A percentile compares a stretch with the other conserved stretches of the same genome.
Evolutionary conservation across 2,888 invertebrate species (phyloP).

Genomic region (Acanthosepion pharaonis): DNA sequence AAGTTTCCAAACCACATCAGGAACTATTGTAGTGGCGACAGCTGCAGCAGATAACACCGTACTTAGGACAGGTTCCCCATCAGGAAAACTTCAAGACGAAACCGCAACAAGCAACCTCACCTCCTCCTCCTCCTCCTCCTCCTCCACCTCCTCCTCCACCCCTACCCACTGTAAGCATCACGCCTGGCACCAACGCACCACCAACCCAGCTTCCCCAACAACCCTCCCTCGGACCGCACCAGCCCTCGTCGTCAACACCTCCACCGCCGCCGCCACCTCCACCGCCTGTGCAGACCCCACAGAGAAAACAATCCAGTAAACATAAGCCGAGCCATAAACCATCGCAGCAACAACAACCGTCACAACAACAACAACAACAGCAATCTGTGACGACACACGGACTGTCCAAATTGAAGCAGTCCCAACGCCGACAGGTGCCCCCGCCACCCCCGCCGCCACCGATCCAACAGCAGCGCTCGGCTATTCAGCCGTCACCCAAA

Average conservation of each 20-base stretch:
- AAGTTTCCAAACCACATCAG: not conserved
- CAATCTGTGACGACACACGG: not conserved
- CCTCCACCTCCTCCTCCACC: slow-evolving; percentile 35
- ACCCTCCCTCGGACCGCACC: not conserved
- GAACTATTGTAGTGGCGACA: not conserved
- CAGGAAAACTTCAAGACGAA: slow-evolving; percentile 2
- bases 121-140: slow-evolving; percentile 40
- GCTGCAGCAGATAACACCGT: not conserved
- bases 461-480: not conserved
- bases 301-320: not conserved
- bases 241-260: not conserved
- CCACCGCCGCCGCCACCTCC: not conserved
- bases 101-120: slow-evolving; percentile 39
- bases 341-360: not conserved
- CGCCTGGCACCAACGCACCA: no score
- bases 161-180: not conserved
- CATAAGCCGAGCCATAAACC: not conserved
- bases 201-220: not conserved
- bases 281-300: not conserved
- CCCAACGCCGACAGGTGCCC: slow-evolving; percentile 36
- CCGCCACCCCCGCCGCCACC: not conserved
- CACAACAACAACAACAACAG: not conserved
- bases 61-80: not conserved
- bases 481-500: not conserved
- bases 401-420: not conserved